A percentile compares a stretch with the other conserved stretches of the same genome.
Evolutionary conservation across 1,140 invertebrate species (phyloP).

Genomic region (Palaemon carinicauda): DNA sequence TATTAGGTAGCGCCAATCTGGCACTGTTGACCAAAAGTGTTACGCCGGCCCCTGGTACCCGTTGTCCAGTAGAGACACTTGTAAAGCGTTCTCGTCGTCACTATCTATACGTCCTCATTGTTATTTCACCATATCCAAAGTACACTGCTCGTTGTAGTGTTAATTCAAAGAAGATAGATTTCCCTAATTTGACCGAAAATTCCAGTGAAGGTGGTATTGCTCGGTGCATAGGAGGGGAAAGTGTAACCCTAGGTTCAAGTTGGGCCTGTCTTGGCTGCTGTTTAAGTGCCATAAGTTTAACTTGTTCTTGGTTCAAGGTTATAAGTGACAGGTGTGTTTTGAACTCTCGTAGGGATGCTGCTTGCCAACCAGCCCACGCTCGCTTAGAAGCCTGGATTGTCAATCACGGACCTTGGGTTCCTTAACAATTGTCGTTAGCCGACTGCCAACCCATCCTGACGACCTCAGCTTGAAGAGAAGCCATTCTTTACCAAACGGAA

Average conservation of each 20-base stretch:
- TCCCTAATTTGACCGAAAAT: background rate
- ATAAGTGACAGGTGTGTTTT: background rate
- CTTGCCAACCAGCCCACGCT: background rate
- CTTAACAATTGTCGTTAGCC: background rate
- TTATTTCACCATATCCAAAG: background rate
- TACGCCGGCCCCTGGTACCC: too few species aligned
- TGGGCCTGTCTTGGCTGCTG: background rate
- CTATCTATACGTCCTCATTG: background rate
- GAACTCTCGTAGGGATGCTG: background rate
- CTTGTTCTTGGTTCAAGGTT: background rate
- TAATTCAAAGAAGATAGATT: background rate
- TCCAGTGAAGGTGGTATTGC: background rate
- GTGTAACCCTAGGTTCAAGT: background rate
- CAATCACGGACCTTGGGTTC: slow-evolving; percentile 29
- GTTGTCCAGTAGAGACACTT: background rate
- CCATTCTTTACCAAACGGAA: too few species aligned
- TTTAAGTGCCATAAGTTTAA: background rate
- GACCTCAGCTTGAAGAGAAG: background rate
- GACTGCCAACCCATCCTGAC: background rate
- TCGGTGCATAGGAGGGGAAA: background rate
- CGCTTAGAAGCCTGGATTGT: slow-evolving; percentile 28
- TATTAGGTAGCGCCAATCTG: too few species aligned
- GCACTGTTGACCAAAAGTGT: too few species aligned
- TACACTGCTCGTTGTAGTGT: background rate
- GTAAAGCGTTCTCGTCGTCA: background rate